A percentile compares a stretch with the other conserved stretches of the same genome.
These are phyloP conservation scores for Oplegnathus fasciatus DNA, from an alignment of 2,113 vertebrate species.

Conservation along the genomic window DNA sequence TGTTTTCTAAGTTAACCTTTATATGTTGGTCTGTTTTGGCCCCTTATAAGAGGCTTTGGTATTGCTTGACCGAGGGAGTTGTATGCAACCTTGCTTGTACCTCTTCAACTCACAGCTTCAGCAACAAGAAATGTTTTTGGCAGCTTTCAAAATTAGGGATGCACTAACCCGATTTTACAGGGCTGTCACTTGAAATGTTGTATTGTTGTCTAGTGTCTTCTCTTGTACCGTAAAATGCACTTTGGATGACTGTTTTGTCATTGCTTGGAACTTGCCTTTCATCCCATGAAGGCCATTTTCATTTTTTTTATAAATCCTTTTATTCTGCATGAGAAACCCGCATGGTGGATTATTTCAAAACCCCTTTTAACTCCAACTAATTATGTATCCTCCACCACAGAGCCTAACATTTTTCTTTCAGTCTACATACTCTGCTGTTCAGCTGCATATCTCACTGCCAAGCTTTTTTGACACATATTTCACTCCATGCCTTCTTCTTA, in stretches of 20 bases:
- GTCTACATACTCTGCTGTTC: constrained; percentile 20
- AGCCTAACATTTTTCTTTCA: constrained; percentile 28
- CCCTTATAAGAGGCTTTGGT: constrained; percentile 29
- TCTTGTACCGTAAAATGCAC: constrained; percentile 57
- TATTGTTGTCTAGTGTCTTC: constrained; percentile 31
- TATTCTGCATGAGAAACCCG: constrained; percentile 67
- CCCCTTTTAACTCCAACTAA: constrained; percentile 21
- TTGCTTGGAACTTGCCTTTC: constrained; percentile 29
- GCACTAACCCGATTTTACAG: constrained; percentile 57
- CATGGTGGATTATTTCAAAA: constrained; percentile 58
- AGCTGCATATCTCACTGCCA: constrained; percentile 7
- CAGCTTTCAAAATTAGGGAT: constrained; percentile 36
- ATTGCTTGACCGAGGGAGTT: constrained; percentile 48
- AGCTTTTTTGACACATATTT: constrained; percentile 15
- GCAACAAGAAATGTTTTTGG: constrained; percentile 31
- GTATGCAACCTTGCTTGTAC: constrained; percentile 63
- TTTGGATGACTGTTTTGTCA: constrained; percentile 46
- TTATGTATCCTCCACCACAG: constrained; percentile 1
- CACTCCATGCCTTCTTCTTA: constrained; percentile 30
- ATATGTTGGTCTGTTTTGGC: constrained; percentile 36
- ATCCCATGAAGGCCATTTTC: constrained; percentile 51
- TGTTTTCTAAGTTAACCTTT: constrained; percentile 53
- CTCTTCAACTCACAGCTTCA: constrained; percentile 49
- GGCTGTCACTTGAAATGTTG: constrained; percentile 41
- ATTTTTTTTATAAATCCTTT: constrained; percentile 21